Evolutionary conservation across 2,888 invertebrate species (phyloP).

Genomic region (Clepsis dumicolana): DNA sequence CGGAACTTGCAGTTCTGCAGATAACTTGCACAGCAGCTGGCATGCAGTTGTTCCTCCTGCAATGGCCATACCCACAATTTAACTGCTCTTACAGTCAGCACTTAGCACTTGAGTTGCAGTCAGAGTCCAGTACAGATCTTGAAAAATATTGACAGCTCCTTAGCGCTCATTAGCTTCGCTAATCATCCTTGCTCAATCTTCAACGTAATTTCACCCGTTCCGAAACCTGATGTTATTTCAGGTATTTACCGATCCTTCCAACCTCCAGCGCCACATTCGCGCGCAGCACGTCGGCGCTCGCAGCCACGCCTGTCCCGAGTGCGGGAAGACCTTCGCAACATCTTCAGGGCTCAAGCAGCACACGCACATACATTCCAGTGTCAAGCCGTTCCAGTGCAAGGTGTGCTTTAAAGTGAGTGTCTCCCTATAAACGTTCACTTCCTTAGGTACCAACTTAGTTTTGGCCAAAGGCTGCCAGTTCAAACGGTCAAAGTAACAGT

Average conservation of each 20-base stretch:
- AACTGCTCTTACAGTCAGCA: neutral
- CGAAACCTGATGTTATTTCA: slow-evolving; percentile 88
- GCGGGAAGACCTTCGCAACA: slow-evolving; percentile 99
- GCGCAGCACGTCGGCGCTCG: slow-evolving; percentile 98
- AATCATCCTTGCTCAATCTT: slow-evolving; percentile 3
- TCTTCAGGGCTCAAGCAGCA: slow-evolving; percentile 99
- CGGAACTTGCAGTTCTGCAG: neutral
- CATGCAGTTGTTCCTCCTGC: neutral
- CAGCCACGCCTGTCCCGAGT: slow-evolving; percentile 98
- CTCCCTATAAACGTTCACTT: neutral
- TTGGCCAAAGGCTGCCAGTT: too few species aligned
- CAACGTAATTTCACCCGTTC: slow-evolving; percentile 62
- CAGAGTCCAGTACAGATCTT: neutral
- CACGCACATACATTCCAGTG: slow-evolving; percentile 99
- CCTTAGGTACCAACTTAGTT: too few species aligned
- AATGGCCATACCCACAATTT: too few species aligned
- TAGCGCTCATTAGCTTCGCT: neutral
- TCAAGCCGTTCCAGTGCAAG: slow-evolving; percentile 98
- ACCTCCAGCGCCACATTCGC: slow-evolving; percentile 98
- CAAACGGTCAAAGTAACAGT: too few species aligned
- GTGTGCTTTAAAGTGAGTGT: slow-evolving; percentile 95
- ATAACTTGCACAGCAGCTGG: neutral
- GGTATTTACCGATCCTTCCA: slow-evolving; percentile 98
- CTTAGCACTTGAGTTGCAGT: neutral
- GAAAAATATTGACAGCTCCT: neutral